A percentile compares a stretch with the other conserved stretches of the same genome.
Evolutionary conservation across 2,797 vertebrate species (phyloP).

Genomic region (Lacerta viridis): DNA sequence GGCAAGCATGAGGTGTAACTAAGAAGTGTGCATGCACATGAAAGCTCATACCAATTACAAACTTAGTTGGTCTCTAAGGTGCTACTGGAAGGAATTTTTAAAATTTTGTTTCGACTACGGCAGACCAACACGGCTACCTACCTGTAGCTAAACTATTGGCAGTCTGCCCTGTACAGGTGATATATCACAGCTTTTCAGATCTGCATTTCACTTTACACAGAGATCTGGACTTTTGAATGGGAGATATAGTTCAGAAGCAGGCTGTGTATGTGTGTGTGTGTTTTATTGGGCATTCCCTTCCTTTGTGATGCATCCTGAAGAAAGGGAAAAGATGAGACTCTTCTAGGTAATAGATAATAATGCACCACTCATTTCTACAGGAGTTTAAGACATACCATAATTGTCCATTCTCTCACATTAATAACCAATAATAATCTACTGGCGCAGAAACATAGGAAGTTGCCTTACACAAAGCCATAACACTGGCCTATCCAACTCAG

Average conservation of each 20-base stretch:
- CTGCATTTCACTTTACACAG: too few relatives aligned
- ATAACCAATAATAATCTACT: not conserved
- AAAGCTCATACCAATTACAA: too few relatives aligned
- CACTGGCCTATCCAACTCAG: too few relatives aligned
- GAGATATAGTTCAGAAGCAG: not conserved
- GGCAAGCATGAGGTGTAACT: not conserved
- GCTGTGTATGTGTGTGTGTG: not conserved
- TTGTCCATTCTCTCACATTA: not conserved
- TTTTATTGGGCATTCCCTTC: too few relatives aligned
- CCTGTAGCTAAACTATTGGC: not conserved
- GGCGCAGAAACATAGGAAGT: too few relatives aligned
- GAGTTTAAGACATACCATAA: not conserved
- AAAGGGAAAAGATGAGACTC: not conserved
- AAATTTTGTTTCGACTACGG: too few relatives aligned
- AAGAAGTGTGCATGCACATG: too few relatives aligned
- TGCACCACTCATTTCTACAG: not conserved
- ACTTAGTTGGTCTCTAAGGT: too few relatives aligned
- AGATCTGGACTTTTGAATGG: not conserved
- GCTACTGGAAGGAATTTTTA: too few relatives aligned
- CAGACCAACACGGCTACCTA: too few relatives aligned
- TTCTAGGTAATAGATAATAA: not conserved
- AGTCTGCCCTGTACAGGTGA: not conserved
- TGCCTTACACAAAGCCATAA: too few relatives aligned
- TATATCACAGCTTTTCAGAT: not conserved
- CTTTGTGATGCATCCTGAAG: too few relatives aligned